Conservation (phyloP, 2,888 invertebrate species). For the Lucinisca nassula region DNA sequence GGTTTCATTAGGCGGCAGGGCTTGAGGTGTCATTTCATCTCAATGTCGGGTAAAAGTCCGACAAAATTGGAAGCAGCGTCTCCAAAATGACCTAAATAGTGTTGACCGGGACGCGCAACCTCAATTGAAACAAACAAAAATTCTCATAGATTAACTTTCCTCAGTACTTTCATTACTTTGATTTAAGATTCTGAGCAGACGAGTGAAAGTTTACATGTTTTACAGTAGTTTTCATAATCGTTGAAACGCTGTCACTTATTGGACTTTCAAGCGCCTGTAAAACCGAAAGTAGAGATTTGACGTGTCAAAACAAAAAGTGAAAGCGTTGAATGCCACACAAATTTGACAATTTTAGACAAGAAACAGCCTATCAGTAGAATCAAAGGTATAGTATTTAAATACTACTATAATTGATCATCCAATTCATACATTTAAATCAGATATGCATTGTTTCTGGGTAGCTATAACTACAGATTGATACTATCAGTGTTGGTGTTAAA, state of each 20-base stretch:
- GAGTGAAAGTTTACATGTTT: not conserved
- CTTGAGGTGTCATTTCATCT: no score
- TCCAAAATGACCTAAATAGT: no score
- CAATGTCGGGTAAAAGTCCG: no score
- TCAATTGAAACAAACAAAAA: no score
- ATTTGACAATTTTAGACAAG: not conserved
- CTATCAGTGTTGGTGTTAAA: not conserved
- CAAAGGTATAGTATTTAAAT: not conserved
- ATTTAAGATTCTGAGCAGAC: no score
- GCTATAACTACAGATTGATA: not conserved
- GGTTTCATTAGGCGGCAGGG: no score
- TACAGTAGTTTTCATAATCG: not conserved
- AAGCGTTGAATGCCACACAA: not conserved
- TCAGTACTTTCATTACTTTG: no score
- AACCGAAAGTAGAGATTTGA: slow-evolving; percentile 1
- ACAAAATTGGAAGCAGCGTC: no score
- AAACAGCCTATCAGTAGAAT: not conserved
- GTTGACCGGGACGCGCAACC: no score
- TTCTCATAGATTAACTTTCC: no score
- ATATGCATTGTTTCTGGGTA: not conserved
- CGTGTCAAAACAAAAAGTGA: not conserved
- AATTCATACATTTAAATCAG: not conserved
- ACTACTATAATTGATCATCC: not conserved
- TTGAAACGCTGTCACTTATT: not conserved
- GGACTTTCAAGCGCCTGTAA: not conserved